Conservation (phyloP, 2,113 vertebrate species). For the Agapornis roseicollis region DNA sequence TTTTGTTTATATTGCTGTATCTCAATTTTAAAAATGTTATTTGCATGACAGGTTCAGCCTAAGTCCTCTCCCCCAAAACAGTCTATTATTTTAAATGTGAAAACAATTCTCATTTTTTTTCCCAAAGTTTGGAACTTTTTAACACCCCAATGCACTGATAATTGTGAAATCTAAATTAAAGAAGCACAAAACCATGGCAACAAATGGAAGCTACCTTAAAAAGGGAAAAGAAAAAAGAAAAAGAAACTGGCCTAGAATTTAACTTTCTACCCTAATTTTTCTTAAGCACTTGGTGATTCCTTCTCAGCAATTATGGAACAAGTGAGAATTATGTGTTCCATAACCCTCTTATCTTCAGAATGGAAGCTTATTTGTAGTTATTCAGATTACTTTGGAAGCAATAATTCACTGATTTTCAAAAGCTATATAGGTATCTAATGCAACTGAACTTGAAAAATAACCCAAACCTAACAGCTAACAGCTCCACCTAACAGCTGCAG, state of each 20-base stretch:
- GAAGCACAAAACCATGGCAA: neutral
- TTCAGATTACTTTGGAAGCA: neutral
- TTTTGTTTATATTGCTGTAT: neutral
- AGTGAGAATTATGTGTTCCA: neutral
- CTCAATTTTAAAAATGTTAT: neutral
- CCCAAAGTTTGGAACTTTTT: neutral
- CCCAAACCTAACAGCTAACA: neutral
- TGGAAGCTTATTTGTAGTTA: neutral
- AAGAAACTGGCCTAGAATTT: neutral
- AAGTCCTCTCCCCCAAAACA: neutral
- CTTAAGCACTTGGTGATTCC: neutral
- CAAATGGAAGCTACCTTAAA: neutral
- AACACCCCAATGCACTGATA: neutral
- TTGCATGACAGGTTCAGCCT: neutral
- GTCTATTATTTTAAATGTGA: neutral
- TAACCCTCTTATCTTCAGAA: neutral
- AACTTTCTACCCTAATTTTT: neutral
- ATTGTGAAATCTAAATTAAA: neutral
- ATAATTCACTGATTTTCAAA: neutral
- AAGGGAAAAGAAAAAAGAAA: neutral
- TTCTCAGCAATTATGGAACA: neutral
- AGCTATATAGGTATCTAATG: neutral
- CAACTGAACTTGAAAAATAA: neutral
- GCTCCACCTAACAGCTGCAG: neutral
- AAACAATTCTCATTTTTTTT: neutral